A percentile compares a stretch with the other conserved stretches of the same genome.
Evolutionary conservation across 1,140 invertebrate species (phyloP).

Genomic region (Drosophila pruinosa): DNA sequence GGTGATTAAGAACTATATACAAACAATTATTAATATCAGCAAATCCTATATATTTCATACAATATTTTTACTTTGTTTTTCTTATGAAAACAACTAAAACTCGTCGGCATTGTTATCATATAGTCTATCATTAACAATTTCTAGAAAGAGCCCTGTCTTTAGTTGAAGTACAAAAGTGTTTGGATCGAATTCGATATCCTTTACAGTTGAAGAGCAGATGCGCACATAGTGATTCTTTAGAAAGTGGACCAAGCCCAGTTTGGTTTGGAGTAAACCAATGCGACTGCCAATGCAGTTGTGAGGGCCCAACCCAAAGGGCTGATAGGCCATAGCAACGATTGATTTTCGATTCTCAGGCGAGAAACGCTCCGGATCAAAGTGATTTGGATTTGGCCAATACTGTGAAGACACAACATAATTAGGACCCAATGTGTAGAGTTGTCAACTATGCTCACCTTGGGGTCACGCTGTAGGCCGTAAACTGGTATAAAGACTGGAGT

Average conservation of each 20-base stretch:
- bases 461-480: constrained; percentile 69
- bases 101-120: constrained; percentile 45
- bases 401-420: constrained; percentile 84
- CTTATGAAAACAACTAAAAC: too few species aligned
- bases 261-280: constrained; percentile 71
- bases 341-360: constrained; percentile 83
- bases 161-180: constrained; percentile 61
- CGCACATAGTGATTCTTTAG: constrained; percentile 66
- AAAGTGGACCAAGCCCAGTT: constrained; percentile 70
- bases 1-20: too few species aligned
- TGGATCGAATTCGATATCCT: constrained; percentile 59
- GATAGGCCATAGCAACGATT: constrained; percentile 84
- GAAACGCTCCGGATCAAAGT: constrained; percentile 87
- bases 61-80: too few species aligned
- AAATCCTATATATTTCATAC: too few species aligned
- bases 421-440: too few species aligned
- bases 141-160: constrained; percentile 44
- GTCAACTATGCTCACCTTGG: constrained; percentile 60
- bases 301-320: constrained; percentile 91
- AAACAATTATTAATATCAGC: too few species aligned
- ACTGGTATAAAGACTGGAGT: constrained; percentile 71
- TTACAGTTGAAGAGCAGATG: constrained; percentile 39
- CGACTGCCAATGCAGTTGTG: constrained; percentile 89
- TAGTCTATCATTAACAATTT: constrained; percentile 65
- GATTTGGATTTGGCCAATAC: constrained; percentile 87